Base-by-base conservation (phyloP, 2,888 invertebrate species). In the Drosophila greeni region DNA sequence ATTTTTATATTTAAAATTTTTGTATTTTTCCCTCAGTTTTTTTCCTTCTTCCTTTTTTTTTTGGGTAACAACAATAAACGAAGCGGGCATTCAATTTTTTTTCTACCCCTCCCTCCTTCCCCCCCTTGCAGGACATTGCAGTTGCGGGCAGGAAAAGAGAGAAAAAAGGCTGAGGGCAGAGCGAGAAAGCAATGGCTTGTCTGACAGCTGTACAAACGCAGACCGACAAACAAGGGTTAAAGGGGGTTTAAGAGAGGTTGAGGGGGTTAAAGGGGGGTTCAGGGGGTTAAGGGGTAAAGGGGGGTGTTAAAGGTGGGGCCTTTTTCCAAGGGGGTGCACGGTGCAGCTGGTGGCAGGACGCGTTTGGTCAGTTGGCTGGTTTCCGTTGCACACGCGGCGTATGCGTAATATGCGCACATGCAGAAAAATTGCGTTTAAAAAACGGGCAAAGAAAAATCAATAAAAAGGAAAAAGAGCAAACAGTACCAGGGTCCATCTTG, bases 341-440 rank as follows among this genome's bases (percentile, higher is more conserved):
- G 9, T 23, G 34, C 23, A 34, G 48, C 48, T 23, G 42, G n/a
- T 11, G 72, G 36, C 61, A 76, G 85, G 85, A 82, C 74, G 80
- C 85, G 80, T 86, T 82, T 81, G 87, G 86, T 84, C 86, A 86
- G 86, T 84, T 75, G 84, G 56, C 76, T 73, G 86, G 86, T 86
- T 86, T 86, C 86, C 87, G 85, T 59, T 85, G 79, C 81, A 85
- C 66, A 83, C 75, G 75, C 58, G 52, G 74, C 82, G 74, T 74
- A 75, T 77, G 69, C 73, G 81, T 81, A 73, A 71, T 68, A 75
- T 66, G 75, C 67, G 66, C 68, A 58, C 73, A 75, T 66, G 71
- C 71, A 78, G 72, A 78, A 55, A 55, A 20, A 20, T 20, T 20
- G 36, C 74, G 52, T 57, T 59, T 60, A 66, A 45, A 68, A 69